Evolutionary conservation across 2,888 invertebrate species (phyloP), one percentile per base, ranked within the genome.

Genomic region (Cephus pulcher): DNA sequence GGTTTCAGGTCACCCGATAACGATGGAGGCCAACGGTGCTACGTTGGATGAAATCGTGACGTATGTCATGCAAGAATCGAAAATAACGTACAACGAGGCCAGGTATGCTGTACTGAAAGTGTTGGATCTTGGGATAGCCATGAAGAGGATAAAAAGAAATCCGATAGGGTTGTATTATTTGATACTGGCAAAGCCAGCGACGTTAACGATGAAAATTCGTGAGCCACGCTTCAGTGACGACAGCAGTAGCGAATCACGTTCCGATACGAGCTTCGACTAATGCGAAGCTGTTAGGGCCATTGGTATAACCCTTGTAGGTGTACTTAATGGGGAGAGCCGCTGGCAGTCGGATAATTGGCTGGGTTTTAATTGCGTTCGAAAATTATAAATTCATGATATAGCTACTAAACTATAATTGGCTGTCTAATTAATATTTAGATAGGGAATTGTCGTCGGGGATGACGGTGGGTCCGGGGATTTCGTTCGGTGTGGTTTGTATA

Each of bases 321-420:
- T 77, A 78, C 77, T 78, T 77, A 80, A 79, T 73, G 75, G 75
- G 9, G 34, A 73, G 81, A 79, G 77, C 73, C 23, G 75, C 69
- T 80, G 81, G 81, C 78, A 80, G 80, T 80, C 79, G 82, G 78
- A 79, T 88, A 87, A 88, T 88, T 88, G 86, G 85, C 86, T 86
- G 56, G 85, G 83, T 84, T 87, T 87, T 86, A 87, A 83, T 84
- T 84, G 84, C 85, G 76, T 83, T 81, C 82, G 85, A 87, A 82
- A 82, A 85, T 84, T 87, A 85, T 86, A 85, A 89, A 89, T 89
- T 89, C 89, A 89, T 89, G 35, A 35, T 87, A 83, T 81, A 82
- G 81, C 84, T 84, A 85, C 84, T 84, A 85, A 85, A 86, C 87
- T 88, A 88, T 89, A 89, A 89, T 88, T 89, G 89, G 85, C 80